Percentiles rank a stretch among this genome's conserved stretches.
phyloP scores from a whole-genome alignment of 2,797 vertebrate genomes.

The Anguilla marmorata region DNA sequence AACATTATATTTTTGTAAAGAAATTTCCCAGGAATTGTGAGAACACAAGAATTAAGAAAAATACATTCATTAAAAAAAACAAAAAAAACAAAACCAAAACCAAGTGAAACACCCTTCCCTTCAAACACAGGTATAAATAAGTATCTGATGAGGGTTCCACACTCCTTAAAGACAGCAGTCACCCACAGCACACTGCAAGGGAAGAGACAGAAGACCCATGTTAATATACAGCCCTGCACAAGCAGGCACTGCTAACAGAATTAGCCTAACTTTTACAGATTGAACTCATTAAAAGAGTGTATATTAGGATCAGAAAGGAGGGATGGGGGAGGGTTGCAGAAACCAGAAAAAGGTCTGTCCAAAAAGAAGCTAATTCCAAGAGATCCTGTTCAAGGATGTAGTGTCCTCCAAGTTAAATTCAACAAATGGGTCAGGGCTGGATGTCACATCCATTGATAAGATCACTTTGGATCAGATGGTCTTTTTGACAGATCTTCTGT shows the following conservation, averaged over 20 bases:
- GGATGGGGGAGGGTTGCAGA: not conserved
- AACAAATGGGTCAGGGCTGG: not conserved
- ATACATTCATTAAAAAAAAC: not conserved
- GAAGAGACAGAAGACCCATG: not conserved
- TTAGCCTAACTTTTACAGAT: not conserved
- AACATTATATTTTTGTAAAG: not conserved
- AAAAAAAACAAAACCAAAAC: constrained; percentile 27
- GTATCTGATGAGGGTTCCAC: constrained; percentile 36
- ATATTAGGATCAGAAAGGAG: not conserved
- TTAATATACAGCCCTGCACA: not conserved
- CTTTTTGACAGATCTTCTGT: not conserved
- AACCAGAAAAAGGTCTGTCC: not conserved
- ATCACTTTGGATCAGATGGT: not conserved
- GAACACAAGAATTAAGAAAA: constrained; percentile 16
- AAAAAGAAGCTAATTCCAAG: not conserved
- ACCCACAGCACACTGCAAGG: constrained; percentile 56
- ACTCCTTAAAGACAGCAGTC: constrained; percentile 47
- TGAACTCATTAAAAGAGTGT: not conserved
- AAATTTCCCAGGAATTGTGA: constrained; percentile 9
- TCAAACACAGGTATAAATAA: constrained; percentile 61
- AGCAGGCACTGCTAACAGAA: not conserved
- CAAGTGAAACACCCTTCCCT: constrained; percentile 43
- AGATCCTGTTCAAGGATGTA: not conserved
- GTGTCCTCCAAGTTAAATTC: not conserved
- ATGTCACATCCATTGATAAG: not conserved